Evolutionary conservation across 2,113 vertebrate genomes (phyloP), one percentile per base, ranked within the genome.

Genomic region (Nannospalax galili): DNA sequence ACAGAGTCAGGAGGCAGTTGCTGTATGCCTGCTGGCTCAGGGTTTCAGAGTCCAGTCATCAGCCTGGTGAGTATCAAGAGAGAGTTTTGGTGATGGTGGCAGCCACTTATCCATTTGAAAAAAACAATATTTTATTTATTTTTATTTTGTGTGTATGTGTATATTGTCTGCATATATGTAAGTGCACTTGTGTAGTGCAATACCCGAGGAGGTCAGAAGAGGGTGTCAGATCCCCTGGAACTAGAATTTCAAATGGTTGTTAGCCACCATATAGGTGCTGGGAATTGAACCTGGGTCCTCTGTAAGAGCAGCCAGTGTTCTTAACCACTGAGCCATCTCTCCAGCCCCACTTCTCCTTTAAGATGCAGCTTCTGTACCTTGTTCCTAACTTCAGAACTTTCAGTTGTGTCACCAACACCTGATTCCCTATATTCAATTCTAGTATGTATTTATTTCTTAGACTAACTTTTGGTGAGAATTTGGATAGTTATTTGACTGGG

Each of bases 1-100:
- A 40, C 3, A 42, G 15, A n/a, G 28, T 85, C 42, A 17, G 48
- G 74, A 72, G 42, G 62, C 22, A 62, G 75, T 17, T 67, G 10
- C 1, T 32, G 1, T 1, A 12, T 56, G 5, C 32, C 42, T 14
- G n/a, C n/a, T n/a, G 32, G 1, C 56, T 20, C 28, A 37, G 1
- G n/a, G 24, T 72, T 93, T 78, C 62, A 91, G 84, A 73, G 64
- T 84, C 40, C 20, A n/a, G 40, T 42, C 30, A 84, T 26, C 45
- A 56, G 12, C 17, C 72, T 40, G 30, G 19, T 28, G 30, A 32
- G 15, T 70, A 30, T 89, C 14, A 70, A 40, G 32, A 48, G 74
- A 74, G 40, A 42, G 35, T 7, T 52, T 10, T 58, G 69, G n/a
- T 14, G 6, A 26, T 72, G 9, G 62, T 72, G 52, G 52, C 30